phyloP scores from a whole-genome alignment of 2,888 invertebrate species.

The Andricus quercusramuli region DNA sequence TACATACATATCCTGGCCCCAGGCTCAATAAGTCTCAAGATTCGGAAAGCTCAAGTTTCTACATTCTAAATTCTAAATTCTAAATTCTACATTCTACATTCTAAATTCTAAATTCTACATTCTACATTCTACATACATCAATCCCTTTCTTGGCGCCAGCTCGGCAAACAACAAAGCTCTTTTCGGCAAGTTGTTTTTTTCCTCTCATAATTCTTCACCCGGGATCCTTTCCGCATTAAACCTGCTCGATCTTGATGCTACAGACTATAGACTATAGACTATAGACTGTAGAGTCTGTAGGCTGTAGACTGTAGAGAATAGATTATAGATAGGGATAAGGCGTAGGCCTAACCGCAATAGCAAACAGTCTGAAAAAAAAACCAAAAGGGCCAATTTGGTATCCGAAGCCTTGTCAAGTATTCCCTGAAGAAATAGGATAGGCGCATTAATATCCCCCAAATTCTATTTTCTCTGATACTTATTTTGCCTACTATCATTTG shows the following conservation, averaged over 20 bases:
- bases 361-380: not conserved
- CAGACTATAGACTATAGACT: not conserved
- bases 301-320: too few species aligned
- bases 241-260: not conserved
- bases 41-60: not conserved
- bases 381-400: not conserved
- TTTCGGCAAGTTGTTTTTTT: not conserved
- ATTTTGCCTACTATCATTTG: not conserved
- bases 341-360: not conserved
- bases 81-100: too few species aligned
- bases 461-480: not conserved
- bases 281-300: too few species aligned
- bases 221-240: slow-evolving; percentile 1
- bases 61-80: too few species aligned
- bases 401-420: not conserved
- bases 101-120: not conserved
- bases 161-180: not conserved
- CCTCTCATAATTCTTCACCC: not conserved
- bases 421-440: not conserved
- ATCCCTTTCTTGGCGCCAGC: not conserved
- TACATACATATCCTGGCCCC: too few species aligned
- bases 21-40: not conserved
- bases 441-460: too few species aligned
- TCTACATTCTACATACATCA: not conserved
- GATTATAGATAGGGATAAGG: too few species aligned